Evolutionary conservation across 2,113 vertebrate genomes (phyloP).

Genomic region (Leptobrachium ailaonicum): DNA sequence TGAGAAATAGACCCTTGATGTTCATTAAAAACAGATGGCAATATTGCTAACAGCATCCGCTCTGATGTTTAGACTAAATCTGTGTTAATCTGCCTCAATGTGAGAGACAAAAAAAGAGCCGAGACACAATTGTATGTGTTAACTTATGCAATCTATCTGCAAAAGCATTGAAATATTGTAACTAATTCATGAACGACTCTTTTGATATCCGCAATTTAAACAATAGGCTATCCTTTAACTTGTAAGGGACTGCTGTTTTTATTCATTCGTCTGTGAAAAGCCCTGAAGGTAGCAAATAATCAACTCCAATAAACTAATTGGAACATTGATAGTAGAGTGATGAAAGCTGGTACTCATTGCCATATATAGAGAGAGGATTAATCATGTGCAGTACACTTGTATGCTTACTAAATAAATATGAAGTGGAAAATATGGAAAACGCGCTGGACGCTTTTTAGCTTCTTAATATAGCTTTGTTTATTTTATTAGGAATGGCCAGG

Average conservation of each 20-base stretch:
- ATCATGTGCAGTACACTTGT: background rate
- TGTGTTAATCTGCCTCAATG: conserved; percentile 62
- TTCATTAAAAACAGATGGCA: conserved; percentile 97
- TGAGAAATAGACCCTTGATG: conserved; percentile 84
- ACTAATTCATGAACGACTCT: conserved; percentile 51
- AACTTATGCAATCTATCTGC: conserved; percentile 57
- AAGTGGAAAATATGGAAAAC: too few relatives aligned
- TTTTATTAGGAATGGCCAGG: too few relatives aligned
- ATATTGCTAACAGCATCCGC: conserved; percentile 76
- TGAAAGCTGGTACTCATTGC: background rate
- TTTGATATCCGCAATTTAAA: conserved; percentile 55
- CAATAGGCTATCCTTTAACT: conserved; percentile 58
- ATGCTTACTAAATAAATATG: background rate
- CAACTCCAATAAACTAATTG: conserved; percentile 67
- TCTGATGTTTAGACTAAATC: conserved; percentile 67
- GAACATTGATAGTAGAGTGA: conserved; percentile 60
- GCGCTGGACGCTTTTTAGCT: too few relatives aligned
- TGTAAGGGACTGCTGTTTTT: conserved; percentile 63
- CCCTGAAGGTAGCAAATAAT: conserved; percentile 70
- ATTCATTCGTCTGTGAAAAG: conserved; percentile 66
- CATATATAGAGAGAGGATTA: background rate
- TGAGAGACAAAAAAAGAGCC: conserved; percentile 59
- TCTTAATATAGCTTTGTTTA: too few relatives aligned
- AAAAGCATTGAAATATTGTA: conserved; percentile 55
- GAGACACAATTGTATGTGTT: conserved; percentile 38